Evolutionary conservation across 2,113 vertebrate species (phyloP), one percentile per base, ranked within the genome.

Genomic region (Ascaphus truei): DNA sequence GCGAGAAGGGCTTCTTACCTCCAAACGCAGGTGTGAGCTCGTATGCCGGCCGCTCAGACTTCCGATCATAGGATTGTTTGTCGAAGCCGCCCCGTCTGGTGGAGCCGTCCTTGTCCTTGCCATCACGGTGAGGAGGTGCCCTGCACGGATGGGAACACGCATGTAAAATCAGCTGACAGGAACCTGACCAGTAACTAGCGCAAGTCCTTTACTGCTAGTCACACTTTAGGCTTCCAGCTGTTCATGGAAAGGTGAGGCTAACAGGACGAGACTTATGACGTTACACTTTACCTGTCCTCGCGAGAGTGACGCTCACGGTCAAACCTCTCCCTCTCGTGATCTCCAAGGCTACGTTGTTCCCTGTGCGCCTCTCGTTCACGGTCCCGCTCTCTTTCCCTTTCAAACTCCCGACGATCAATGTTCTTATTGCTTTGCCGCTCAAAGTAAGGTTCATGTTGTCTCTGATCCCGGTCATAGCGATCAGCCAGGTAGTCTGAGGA

Each of bases 311-410:
- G 90, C 1, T 98, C 95, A 76, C 95, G 91, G 23, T 98, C 96
- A 82, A 88, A 96, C 73, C 95, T 75, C 26, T 97, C 96, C 53
- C 95, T 83, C 22, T 98, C 96, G 2, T 96, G 96, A 62, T 98
- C 95, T 68, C 85, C 68, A 30, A 88, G 68, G 13, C 77, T 83
- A 34, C 93, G 93, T 9, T 95, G 83, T 20, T 92, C 90, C 60
- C 88, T 79, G 12, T 90, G 4, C 84, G 11, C 0, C n/a, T 94
- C 93, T 34, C 92, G 31, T 8, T 74, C 82, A n/a, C 83, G 74
- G 4, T 84, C 93, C 11, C 83, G 8, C 1, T 94, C 93, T 33
- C 92, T 80, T 8, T 98, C 96, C 68, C 95, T 85, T 74, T 92
- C 93, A 82, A 94, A 99, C 56, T 96, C 94, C 67, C 94, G 85